phyloP scores from a whole-genome alignment of 2,113 vertebrate genomes.

The Atherinomorus stipes region DNA sequence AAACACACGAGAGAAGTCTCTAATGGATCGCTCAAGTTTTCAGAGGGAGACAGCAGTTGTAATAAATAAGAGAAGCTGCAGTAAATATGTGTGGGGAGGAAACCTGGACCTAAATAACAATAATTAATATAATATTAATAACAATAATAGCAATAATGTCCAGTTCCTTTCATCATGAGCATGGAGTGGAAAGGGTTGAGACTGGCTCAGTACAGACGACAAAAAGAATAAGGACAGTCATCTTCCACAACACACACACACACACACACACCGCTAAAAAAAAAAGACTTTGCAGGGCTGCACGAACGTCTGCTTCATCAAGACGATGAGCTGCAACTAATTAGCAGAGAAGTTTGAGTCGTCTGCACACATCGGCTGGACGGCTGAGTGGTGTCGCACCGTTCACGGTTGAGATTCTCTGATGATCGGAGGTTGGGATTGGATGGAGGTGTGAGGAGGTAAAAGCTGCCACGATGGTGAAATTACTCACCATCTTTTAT shows the following conservation, averaged over 20 bases:
- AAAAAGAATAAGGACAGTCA: constrained; percentile 57
- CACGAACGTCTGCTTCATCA: neutral
- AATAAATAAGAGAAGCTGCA: constrained; percentile 82
- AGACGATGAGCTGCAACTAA: neutral
- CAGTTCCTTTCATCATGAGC: constrained; percentile 83
- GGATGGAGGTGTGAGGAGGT: no score
- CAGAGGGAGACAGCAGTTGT: constrained; percentile 78
- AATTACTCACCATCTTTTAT: no score
- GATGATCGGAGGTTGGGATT: no score
- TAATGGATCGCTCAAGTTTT: constrained; percentile 69
- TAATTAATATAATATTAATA: constrained; percentile 73
- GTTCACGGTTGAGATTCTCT: no score
- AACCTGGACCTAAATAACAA: constrained; percentile 58
- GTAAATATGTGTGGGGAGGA: constrained; percentile 55
- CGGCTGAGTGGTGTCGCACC: no score
- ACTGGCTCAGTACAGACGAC: constrained; percentile 82
- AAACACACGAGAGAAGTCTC: constrained; percentile 35
- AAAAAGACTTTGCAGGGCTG: neutral
- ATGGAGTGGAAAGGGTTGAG: constrained; percentile 71
- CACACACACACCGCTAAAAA: neutral
- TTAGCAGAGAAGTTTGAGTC: neutral
- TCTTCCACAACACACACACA: constrained; percentile 79
- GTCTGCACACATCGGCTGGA: neutral
- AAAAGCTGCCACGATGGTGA: no score
- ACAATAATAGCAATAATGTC: constrained; percentile 83